Conservation (phyloP, 2,797 vertebrate species). For the Pangasius mekongensis region DNA sequence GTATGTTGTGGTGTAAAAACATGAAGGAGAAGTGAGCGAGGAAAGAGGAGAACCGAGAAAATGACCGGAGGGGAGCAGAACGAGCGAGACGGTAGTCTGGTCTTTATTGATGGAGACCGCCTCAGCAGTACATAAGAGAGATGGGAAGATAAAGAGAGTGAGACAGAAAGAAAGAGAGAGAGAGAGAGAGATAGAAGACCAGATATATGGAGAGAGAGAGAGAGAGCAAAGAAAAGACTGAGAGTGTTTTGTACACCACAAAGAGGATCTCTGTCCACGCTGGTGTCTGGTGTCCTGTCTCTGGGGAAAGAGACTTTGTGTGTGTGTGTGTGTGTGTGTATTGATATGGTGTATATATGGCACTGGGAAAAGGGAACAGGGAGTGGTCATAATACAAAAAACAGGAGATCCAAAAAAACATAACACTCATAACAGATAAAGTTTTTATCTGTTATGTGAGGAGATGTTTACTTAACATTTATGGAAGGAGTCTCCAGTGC, state of each 20-base stretch:
- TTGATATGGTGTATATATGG: constrained; percentile 19
- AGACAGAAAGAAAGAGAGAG: constrained; percentile 43
- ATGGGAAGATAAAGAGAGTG: constrained; percentile 52
- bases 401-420: neutral
- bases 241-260: constrained; percentile 58
- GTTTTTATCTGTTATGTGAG: neutral
- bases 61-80: neutral
- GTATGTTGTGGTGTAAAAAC: constrained; percentile 1
- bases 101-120: constrained; percentile 40
- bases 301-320: constrained; percentile 46
- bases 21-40: neutral
- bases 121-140: constrained; percentile 43
- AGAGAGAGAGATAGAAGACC: constrained; percentile 13
- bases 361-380: constrained; percentile 6
- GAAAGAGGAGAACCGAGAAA: neutral
- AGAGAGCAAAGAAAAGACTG: constrained; percentile 15
- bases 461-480: neutral
- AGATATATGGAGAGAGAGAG: constrained; percentile 52
- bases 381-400: neutral
- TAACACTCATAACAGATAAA: too few species aligned
- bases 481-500: neutral
- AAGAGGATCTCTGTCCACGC: constrained; percentile 72
- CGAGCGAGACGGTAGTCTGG: constrained; percentile 30
- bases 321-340: constrained; percentile 43
- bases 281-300: constrained; percentile 68